Conservation (phyloP, 2,113 vertebrate species). For the Thinocorus orbignyianus region DNA sequence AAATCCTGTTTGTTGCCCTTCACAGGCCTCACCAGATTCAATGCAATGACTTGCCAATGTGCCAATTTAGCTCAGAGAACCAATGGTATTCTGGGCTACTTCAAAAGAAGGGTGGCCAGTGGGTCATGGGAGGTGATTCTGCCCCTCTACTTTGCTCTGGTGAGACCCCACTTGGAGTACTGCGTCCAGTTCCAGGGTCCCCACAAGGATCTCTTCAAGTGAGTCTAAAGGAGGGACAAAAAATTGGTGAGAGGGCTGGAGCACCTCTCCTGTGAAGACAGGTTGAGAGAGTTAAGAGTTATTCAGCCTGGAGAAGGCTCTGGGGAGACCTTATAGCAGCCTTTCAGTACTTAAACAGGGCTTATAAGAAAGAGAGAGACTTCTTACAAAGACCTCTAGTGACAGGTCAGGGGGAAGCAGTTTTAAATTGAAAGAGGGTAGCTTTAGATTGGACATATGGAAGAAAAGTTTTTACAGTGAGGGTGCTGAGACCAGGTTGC, state of each 20-base stretch:
- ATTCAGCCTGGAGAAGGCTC: too few relatives aligned
- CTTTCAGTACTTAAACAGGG: too few relatives aligned
- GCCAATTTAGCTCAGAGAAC: not conserved
- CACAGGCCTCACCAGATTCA: not conserved
- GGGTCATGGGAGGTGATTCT: not conserved
- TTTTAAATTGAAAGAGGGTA: too few relatives aligned
- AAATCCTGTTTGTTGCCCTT: not conserved
- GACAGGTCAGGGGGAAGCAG: too few relatives aligned
- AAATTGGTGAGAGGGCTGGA: not conserved
- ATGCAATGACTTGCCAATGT: not conserved
- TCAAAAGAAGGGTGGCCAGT: not conserved
- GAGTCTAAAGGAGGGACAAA: not conserved
- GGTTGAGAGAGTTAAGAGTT: not conserved
- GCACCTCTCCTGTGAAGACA: not conserved
- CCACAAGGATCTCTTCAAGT: not conserved
- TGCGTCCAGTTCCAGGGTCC: not conserved
- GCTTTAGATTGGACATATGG: too few relatives aligned
- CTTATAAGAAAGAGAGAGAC: too few relatives aligned
- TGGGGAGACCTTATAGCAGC: too few relatives aligned
- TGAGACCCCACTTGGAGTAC: not conserved
- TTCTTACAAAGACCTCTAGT: too few relatives aligned
- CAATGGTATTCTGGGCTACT: not conserved
- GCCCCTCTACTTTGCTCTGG: not conserved
- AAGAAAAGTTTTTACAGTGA: too few relatives aligned
- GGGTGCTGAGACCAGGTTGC: too few relatives aligned